Evolutionary conservation across 1,140 invertebrate genomes (phyloP), one percentile per base, ranked within the genome.

Genomic region (Drosophila mauritiana): DNA sequence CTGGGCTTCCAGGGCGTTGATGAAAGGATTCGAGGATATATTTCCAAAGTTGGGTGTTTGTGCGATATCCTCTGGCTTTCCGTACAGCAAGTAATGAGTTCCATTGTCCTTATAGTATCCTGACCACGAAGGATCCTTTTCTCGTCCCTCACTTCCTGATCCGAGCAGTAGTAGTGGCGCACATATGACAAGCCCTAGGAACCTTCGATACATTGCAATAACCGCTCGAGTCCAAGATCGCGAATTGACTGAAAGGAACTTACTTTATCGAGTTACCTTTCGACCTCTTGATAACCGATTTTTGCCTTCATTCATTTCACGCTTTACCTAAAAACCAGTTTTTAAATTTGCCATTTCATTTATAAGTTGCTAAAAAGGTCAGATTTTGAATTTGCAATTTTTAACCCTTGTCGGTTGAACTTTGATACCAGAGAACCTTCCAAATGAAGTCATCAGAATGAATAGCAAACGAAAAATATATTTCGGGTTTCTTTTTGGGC

Each of bases 61-160:
- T 7, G 3, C n/a, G 3, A 37, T 31, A 5, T 15, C 17, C n/a
- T 12, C 15, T 6, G 27, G 40, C 20, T 37, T 39, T 5, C 57
- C 37, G n/a, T 69, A 72, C 3, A 56, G 20, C 22, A 61, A 2
- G 20, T 61, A 65, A 15, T 67, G 65, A 17, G 73, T 77, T 46
- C 42, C 78, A 62, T 77, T 81, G 22, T 63, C 42, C 25, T 25
- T 39, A 8, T 25, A 78, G 25, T 78, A 79, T 27, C 57, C 56
- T 17, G 12, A 45, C 51, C 52, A 48, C 1, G 57, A 34, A n/a
- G 22, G 63, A 36, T 25, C 12, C 8, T 25, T 12, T 15, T 17
- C 6, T 0, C 20, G 42, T 36, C 17, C 63, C 13, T 12, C 15
- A 36, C 34, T 49, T 2, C 4, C n/a, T 11, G 11, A 11, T 3